Evolutionary conservation across 2,797 vertebrate genomes (phyloP).

Genomic region (Ctenosaura bakeri): DNA sequence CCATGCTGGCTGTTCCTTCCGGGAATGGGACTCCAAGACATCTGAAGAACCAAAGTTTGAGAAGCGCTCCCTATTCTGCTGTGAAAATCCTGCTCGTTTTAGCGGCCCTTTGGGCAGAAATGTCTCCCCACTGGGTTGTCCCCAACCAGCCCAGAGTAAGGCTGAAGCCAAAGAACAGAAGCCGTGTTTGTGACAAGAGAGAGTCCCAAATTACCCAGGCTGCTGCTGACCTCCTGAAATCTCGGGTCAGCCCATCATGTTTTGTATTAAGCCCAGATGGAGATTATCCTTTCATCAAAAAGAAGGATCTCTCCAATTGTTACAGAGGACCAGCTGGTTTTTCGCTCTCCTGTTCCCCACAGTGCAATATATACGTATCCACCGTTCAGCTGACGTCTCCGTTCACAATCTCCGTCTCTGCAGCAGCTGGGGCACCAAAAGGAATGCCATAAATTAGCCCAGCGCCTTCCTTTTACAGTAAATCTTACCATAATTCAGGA

Average conservation of each 20-base stretch:
- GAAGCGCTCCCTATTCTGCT: not conserved
- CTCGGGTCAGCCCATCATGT: conserved; percentile 65
- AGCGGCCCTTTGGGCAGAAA: not conserved
- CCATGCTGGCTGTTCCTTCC: too few relatives aligned
- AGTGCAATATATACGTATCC: conserved; percentile 64
- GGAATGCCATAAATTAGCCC: conserved; percentile 65
- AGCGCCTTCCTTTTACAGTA: conserved; percentile 61
- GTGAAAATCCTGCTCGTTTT: not conserved
- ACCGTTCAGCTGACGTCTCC: conserved; percentile 40
- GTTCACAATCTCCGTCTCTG: conserved; percentile 63
- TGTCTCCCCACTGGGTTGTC: too few relatives aligned
- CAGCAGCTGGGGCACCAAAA: conserved; percentile 55
- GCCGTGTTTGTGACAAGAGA: conserved; percentile 4
- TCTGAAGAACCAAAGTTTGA: too few relatives aligned
- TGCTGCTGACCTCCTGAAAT: conserved; percentile 57
- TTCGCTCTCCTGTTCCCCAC: conserved; percentile 66
- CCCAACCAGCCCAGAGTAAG: not conserved
- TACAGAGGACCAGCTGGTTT: conserved; percentile 75
- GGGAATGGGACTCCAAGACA: too few relatives aligned
- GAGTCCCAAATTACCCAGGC: conserved; percentile 23
- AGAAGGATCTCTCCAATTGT: conserved; percentile 71
- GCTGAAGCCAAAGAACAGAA: conserved; percentile 29
- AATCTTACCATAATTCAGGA: conserved; percentile 57
- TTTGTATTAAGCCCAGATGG: conserved; percentile 85
- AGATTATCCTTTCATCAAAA: conserved; percentile 79